Conservation (phyloP, 2,888 invertebrate species). For the Papilio demoleus region DNA sequence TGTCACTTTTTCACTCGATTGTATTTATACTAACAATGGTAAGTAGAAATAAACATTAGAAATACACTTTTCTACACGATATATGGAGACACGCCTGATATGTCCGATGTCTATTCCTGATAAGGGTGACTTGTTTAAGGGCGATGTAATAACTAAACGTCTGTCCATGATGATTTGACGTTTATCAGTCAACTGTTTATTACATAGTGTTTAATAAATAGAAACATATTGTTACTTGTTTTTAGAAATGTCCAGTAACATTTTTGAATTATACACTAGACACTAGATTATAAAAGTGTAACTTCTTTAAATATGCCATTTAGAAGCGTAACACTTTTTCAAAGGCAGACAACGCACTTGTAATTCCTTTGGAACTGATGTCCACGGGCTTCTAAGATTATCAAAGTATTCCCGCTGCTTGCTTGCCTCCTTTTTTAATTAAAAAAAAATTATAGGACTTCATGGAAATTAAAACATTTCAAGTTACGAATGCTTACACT, state of each 20-base stretch:
- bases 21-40: conserved; percentile 7
- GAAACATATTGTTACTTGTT: not conserved
- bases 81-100: conserved; percentile 25
- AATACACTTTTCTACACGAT: conserved; percentile 28
- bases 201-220: conserved; percentile 11
- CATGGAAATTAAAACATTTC: too few species aligned
- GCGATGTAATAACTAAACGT: conserved; percentile 20
- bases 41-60: conserved; percentile 8
- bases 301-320: too few species aligned
- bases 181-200: conserved; percentile 16
- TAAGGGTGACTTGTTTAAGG: conserved; percentile 27
- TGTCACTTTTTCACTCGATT: conserved; percentile 8
- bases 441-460: too few species aligned
- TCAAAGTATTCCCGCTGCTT: too few species aligned
- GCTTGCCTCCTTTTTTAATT: too few species aligned
- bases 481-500: too few species aligned
- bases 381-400: too few species aligned
- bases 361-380: too few species aligned
- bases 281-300: too few species aligned
- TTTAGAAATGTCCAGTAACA: not conserved
- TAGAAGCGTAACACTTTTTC: too few species aligned
- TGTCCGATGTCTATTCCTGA: conserved; percentile 26
- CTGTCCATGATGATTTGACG: conserved; percentile 25
- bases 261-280: too few species aligned
- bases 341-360: too few species aligned